phyloP scores from a whole-genome alignment of 2,888 invertebrate species.

The Lasius platythorax region DNA sequence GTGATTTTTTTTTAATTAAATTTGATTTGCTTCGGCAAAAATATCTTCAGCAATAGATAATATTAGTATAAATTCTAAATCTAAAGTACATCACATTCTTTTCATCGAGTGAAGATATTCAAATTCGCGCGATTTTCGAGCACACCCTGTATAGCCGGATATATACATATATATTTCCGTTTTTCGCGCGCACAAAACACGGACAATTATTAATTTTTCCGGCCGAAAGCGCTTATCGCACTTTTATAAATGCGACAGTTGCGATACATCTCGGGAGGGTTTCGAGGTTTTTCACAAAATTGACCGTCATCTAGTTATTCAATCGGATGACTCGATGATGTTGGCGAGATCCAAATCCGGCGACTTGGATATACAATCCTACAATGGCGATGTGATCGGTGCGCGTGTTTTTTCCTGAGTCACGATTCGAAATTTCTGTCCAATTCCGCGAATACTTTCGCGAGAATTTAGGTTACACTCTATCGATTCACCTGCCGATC shows the following conservation, averaged over 20 bases:
- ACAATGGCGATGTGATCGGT: constrained; percentile 35
- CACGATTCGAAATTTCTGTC: constrained; percentile 20
- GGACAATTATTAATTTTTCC: not conserved
- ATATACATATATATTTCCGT: not conserved
- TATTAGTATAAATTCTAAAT: too few relatives aligned
- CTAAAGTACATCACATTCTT: not conserved
- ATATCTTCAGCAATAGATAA: too few relatives aligned
- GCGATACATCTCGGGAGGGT: not conserved
- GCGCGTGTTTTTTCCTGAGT: not conserved
- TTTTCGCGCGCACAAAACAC: not conserved
- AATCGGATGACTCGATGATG: not conserved
- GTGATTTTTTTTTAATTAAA: too few relatives aligned
- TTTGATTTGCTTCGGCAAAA: too few relatives aligned
- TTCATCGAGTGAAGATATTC: not conserved
- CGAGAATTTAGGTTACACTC: not conserved
- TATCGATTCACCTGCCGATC: not conserved
- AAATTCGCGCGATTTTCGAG: not conserved
- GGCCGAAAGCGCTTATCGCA: not conserved
- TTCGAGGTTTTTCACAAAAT: not conserved
- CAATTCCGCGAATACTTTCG: not conserved
- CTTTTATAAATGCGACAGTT: not conserved
- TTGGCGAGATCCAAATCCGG: not conserved
- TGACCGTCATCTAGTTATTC: not conserved
- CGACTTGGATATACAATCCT: not conserved
- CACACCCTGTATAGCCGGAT: not conserved